Evolutionary conservation across 2,888 invertebrate genomes (phyloP).

Genomic region (Lutraria lutraria): DNA sequence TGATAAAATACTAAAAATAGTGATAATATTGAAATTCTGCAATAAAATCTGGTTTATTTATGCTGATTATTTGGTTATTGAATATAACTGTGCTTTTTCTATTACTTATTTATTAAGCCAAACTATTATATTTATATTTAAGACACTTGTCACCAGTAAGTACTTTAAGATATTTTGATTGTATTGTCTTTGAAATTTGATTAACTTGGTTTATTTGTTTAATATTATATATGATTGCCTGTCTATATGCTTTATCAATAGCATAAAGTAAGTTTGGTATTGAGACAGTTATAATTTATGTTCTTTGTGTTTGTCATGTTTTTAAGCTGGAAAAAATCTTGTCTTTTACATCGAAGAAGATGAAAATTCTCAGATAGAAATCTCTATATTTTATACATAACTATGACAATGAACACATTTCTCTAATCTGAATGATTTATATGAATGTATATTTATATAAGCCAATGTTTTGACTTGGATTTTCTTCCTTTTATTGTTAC

Average conservation of each 20-base stretch:
- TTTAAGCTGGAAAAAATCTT: background rate
- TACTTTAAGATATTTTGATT: background rate
- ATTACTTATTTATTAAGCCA: background rate
- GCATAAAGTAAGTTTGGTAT: background rate
- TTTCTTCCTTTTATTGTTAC: slow-evolving; percentile 29
- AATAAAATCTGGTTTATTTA: background rate
- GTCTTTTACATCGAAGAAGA: slow-evolving; percentile 23
- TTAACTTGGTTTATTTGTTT: background rate
- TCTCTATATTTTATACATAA: slow-evolving; percentile 21
- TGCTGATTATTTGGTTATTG: background rate
- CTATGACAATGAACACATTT: background rate
- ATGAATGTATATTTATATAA: slow-evolving; percentile 21
- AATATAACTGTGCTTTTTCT: background rate
- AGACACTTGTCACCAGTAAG: background rate
- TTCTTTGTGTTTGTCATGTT: background rate
- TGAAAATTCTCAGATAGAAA: slow-evolving; percentile 19
- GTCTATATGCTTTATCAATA: background rate
- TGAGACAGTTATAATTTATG: background rate
- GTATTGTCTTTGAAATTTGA: background rate
- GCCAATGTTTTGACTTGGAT: background rate
- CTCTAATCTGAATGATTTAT: background rate
- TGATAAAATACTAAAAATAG: too few species aligned
- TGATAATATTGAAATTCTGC: background rate
- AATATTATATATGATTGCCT: background rate
- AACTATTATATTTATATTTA: background rate